A percentile compares a stretch with the other conserved stretches of the same genome.
phyloP scores from a whole-genome alignment of 2,888 invertebrate species.

The Hypselothyrea guttata region DNA sequence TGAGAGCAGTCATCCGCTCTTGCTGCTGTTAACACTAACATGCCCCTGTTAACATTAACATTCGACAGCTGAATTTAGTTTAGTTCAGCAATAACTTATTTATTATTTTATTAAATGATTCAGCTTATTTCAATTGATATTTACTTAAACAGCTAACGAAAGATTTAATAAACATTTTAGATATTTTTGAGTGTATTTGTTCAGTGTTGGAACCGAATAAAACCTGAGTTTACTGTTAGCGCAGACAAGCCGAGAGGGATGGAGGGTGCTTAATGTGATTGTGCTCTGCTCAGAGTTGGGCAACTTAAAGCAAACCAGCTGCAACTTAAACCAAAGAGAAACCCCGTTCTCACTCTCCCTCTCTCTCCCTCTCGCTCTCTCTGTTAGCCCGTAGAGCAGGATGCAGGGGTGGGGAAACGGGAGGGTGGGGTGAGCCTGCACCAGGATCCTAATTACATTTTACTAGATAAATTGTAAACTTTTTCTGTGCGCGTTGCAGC shows the following conservation, averaged over 20 bases:
- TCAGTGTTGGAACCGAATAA: too few relatives aligned
- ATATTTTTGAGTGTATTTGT: too few relatives aligned
- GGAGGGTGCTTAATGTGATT: conserved; percentile 38
- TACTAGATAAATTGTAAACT: conserved; percentile 81
- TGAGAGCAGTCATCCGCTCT: too few relatives aligned
- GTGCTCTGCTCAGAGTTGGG: conserved; percentile 17
- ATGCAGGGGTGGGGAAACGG: neutral
- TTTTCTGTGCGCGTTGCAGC: conserved; percentile 65
- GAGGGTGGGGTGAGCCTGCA: conserved; percentile 44
- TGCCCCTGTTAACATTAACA: too few relatives aligned
- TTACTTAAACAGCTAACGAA: too few relatives aligned
- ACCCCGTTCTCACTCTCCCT: conserved; percentile 2
- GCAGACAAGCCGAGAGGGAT: neutral
- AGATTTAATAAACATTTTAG: too few relatives aligned
- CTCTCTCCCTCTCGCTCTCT: neutral
- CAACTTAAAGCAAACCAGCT: conserved; percentile 58
- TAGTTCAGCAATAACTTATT: too few relatives aligned
- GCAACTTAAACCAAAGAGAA: conserved; percentile 53
- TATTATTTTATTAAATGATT: too few relatives aligned
- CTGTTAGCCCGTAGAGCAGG: conserved; percentile 4
- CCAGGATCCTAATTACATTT: conserved; percentile 81
- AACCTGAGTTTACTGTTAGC: neutral
- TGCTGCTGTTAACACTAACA: too few relatives aligned
- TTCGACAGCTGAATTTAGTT: too few relatives aligned
- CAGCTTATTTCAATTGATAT: too few relatives aligned